These are phyloP conservation scores for Rhagophthalmus giganteus DNA, from an alignment of 2,888 invertebrate genomes.

Conservation along the genomic window DNA sequence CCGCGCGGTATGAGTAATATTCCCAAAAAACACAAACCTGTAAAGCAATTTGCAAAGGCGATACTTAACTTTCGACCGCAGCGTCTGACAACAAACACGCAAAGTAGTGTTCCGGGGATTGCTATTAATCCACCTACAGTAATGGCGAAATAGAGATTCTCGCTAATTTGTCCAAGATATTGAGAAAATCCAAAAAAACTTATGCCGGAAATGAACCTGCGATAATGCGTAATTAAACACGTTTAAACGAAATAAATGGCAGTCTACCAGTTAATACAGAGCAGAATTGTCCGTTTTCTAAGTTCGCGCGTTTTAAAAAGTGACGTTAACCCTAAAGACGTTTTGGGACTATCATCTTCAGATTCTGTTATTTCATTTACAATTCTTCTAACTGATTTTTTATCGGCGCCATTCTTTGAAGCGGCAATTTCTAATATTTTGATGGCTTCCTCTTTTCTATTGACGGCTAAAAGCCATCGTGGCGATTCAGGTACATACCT, in stretches of 20 bases:
- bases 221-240: constrained; percentile 2
- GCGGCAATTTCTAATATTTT: constrained; percentile 53
- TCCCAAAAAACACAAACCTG: constrained; percentile 58
- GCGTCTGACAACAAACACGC: constrained; percentile 57
- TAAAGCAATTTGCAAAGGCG: constrained; percentile 56
- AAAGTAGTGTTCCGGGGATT: constrained; percentile 59
- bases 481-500: constrained; percentile 65
- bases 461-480: constrained; percentile 64
- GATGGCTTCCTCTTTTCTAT: constrained; percentile 58
- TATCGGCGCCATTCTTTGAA: constrained; percentile 43
- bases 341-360: constrained; percentile 2
- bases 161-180: constrained; percentile 60
- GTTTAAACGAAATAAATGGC: neutral
- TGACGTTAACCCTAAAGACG: constrained; percentile 52
- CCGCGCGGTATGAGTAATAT: constrained; percentile 59
- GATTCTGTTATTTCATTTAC: neutral
- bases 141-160: constrained; percentile 61
- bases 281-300: constrained; percentile 56
- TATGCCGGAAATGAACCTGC: constrained; percentile 62
- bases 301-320: constrained; percentile 59
- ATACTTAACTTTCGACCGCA: constrained; percentile 60
- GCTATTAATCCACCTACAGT: constrained; percentile 60
- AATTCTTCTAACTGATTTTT: constrained; percentile 21
- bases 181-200: constrained; percentile 65
- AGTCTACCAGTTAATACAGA: constrained; percentile 62